A percentile compares a stretch with the other conserved stretches of the same genome.
Evolutionary conservation across 2,888 invertebrate species (phyloP).

Genomic region (Thymelicus acteon): DNA sequence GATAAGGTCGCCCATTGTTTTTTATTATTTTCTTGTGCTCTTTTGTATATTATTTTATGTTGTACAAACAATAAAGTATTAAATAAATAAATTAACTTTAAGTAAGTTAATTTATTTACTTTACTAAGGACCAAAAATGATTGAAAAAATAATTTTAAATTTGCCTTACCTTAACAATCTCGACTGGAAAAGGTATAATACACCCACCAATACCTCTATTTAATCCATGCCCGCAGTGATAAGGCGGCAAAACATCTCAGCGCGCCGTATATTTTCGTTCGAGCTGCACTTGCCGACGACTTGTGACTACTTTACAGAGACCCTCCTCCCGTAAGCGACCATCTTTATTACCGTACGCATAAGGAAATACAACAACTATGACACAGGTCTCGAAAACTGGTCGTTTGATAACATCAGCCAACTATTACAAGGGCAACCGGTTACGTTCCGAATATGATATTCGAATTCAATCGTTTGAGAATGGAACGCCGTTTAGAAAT

Average conservation of each 20-base stretch:
- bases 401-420: conserved; percentile 80
- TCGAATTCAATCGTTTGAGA: conserved; percentile 73
- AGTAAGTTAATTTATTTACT: too few relatives aligned
- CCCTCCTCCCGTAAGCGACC: conserved; percentile 58
- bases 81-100: too few relatives aligned
- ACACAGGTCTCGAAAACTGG: conserved; percentile 62
- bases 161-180: conserved; percentile 7
- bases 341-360: conserved; percentile 47
- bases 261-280: conserved; percentile 84
- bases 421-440: conserved; percentile 85
- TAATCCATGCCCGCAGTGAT: conserved; percentile 74
- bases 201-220: conserved; percentile 4
- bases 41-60: too few relatives aligned
- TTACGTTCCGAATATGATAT: conserved; percentile 79
- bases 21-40: too few relatives aligned
- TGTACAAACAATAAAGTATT: too few relatives aligned
- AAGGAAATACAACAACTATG: conserved; percentile 54
- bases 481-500: conserved; percentile 47
- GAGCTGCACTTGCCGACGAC: conserved; percentile 82
- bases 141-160: conserved; percentile 4
- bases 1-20: too few relatives aligned
- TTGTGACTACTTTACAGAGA: conserved; percentile 64
- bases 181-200: conserved; percentile 31
- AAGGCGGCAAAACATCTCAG: conserved; percentile 84
- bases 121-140: too few relatives aligned